phyloP scores from a whole-genome alignment of 2,888 invertebrate species.

The Mythimna vitellina region DNA sequence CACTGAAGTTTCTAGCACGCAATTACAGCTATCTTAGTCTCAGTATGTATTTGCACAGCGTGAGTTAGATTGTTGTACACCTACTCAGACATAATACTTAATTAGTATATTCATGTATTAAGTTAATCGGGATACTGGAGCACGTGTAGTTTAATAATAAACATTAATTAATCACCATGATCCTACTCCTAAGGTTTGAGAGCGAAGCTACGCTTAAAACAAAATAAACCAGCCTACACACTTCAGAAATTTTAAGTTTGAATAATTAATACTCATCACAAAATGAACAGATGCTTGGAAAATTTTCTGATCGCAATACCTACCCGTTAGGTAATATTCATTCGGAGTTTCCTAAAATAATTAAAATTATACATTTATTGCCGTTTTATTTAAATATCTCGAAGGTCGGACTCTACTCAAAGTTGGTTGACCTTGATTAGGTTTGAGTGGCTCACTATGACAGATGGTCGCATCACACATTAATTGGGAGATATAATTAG shows the following conservation, averaged over 20 bases:
- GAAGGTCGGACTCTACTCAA: constrained; percentile 66
- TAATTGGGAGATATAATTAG: constrained; percentile 64
- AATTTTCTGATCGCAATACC: constrained; percentile 29
- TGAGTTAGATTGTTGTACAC: constrained; percentile 6
- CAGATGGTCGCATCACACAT: constrained; percentile 53
- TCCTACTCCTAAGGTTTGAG: constrained; percentile 2
- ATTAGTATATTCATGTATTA: background rate
- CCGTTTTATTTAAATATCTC: constrained; percentile 65
- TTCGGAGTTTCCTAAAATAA: constrained; percentile 57
- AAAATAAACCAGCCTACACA: constrained; percentile 14
- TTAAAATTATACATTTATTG: constrained; percentile 55
- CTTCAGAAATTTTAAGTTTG: constrained; percentile 9
- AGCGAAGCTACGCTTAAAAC: constrained; percentile 17
- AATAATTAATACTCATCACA: constrained; percentile 32
- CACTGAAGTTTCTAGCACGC: constrained; percentile 40
- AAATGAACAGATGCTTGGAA: constrained; percentile 16
- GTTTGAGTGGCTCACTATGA: constrained; percentile 35
- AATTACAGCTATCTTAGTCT: constrained; percentile 31
- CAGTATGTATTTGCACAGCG: constrained; percentile 14
- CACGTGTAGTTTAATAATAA: constrained; percentile 11
- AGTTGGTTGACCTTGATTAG: constrained; percentile 69
- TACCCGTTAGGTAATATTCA: constrained; percentile 46
- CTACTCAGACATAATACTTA: background rate
- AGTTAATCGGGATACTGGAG: background rate
- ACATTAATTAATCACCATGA: constrained; percentile 1